Base-by-base conservation (phyloP, 2,888 invertebrate genomes). In the Lepidochrysops patricia region DNA sequence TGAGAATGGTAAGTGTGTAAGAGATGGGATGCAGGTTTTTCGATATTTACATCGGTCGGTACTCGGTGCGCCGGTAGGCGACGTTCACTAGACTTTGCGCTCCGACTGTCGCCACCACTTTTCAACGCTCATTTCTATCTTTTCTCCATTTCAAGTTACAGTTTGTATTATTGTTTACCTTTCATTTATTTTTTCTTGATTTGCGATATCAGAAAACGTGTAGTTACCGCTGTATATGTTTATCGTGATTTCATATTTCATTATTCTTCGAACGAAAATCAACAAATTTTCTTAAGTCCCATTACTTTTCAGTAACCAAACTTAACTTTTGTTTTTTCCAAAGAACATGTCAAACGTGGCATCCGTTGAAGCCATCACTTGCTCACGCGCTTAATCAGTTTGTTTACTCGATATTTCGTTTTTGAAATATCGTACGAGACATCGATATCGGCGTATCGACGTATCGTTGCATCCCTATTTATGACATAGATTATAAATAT, bases 1-100 rank as follows among this genome's bases (percentile, higher is more conserved):
- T 63, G 75, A 73, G 74, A 72, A 71, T 69, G 78, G 67, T 70
- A 72, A 69, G 68, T 63, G 70, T 66, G 67, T 68, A 64, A 70
- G 70, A 71, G 71, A 64, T 61, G 54, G 54, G 54, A 54, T 54
- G 54, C 54, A 54, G 29, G 52, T 54, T 54, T 54, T 54, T 5
- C 54, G 35, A 49, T 57, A 62, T 34, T 26, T 37, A 57, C 43
- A 57, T 26, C 48, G 58, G 27, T 29, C 25, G 54, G 32, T 54
- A 32, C 29, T 54, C 32, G 54, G 29, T 32, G 27, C 29, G 54
- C 29, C 54, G 54, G 29, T 54, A 54, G 29, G 12, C 12, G 54
- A 29, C 32, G 27, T 54, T 54, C 54, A 32, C 27, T 29, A 32
- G 54, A 29, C 29, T 54, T 32, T 29, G 54, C 54, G 54, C 54